Evolutionary conservation across 1,140 invertebrate genomes (phyloP).

Genomic region (Capitella teleta): DNA sequence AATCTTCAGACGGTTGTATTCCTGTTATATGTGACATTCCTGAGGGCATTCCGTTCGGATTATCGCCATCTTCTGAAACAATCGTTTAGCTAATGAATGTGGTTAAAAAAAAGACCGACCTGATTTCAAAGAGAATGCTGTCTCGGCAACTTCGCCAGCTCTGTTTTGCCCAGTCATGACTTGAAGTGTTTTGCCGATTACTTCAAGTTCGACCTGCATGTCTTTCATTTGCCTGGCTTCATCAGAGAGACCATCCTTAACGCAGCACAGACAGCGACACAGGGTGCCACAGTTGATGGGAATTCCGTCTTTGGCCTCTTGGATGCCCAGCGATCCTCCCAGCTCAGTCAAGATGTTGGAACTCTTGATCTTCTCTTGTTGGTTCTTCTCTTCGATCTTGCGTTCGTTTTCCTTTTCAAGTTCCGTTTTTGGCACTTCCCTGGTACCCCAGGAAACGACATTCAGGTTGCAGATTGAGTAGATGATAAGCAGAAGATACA

Average conservation of each 20-base stretch:
- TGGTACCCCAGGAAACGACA: conserved; percentile 80
- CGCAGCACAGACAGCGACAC: conserved; percentile 19
- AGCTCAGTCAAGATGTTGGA: conserved; percentile 11
- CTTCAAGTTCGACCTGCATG: too few relatives aligned
- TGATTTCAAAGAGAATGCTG: too few relatives aligned
- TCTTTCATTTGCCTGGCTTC: too few relatives aligned
- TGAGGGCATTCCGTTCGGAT: neutral
- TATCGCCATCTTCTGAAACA: neutral
- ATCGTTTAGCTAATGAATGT: too few relatives aligned
- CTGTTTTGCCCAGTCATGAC: too few relatives aligned
- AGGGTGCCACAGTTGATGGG: conserved; percentile 16
- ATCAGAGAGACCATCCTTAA: neutral
- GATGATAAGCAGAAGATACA: conserved; percentile 84
- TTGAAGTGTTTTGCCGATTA: too few relatives aligned
- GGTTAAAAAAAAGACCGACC: too few relatives aligned
- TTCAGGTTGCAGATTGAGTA: conserved; percentile 85
- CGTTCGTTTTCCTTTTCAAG: conserved; percentile 19
- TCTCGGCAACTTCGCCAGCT: too few relatives aligned
- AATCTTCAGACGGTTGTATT: neutral
- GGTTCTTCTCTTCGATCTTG: neutral
- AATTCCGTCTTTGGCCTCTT: conserved; percentile 1
- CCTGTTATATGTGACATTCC: neutral
- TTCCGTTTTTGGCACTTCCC: conserved; percentile 50
- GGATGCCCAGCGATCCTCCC: neutral
- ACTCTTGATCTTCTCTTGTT: conserved; percentile 13